These are phyloP conservation scores for Poecilia latipinna DNA, from an alignment of 2,113 vertebrate species.

Conservation along the genomic window DNA sequence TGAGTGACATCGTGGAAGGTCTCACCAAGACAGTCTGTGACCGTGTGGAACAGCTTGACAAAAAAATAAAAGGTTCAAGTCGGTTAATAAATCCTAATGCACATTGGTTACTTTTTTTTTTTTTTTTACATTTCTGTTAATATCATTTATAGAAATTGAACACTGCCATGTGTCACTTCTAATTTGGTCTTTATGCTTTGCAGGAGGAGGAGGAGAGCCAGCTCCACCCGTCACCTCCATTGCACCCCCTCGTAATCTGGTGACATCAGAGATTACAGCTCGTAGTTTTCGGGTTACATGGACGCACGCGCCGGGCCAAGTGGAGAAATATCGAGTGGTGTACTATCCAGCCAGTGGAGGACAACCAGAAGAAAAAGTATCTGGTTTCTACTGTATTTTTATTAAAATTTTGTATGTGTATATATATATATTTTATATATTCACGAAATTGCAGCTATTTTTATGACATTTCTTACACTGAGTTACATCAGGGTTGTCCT, in stretches of 20 bases:
- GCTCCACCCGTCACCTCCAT: constrained; percentile 55
- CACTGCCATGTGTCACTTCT: background rate
- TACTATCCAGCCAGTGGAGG: constrained; percentile 91
- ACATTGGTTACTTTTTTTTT: background rate
- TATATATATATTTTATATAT: background rate
- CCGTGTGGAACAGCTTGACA: constrained; percentile 88
- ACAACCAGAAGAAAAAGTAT: constrained; percentile 91
- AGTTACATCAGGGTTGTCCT: no score
- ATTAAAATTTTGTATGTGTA: background rate
- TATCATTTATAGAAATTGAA: background rate
- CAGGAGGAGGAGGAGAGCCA: constrained; percentile 82
- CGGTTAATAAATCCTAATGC: background rate
- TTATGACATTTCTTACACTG: background rate
- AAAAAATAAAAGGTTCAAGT: constrained; percentile 73
- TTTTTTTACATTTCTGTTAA: background rate
- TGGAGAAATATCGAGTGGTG: constrained; percentile 95
- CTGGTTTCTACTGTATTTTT: background rate
- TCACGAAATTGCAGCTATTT: background rate
- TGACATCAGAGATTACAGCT: constrained; percentile 90
- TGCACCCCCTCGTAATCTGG: constrained; percentile 85
- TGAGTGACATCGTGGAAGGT: constrained; percentile 92
- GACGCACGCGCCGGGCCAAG: constrained; percentile 87
- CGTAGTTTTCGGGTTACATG: constrained; percentile 91
- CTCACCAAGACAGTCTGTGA: constrained; percentile 91
- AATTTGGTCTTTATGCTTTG: constrained; percentile 28